Conservation (phyloP, 2,797 vertebrate genomes). For the Rhynchotus rufescens region DNA sequence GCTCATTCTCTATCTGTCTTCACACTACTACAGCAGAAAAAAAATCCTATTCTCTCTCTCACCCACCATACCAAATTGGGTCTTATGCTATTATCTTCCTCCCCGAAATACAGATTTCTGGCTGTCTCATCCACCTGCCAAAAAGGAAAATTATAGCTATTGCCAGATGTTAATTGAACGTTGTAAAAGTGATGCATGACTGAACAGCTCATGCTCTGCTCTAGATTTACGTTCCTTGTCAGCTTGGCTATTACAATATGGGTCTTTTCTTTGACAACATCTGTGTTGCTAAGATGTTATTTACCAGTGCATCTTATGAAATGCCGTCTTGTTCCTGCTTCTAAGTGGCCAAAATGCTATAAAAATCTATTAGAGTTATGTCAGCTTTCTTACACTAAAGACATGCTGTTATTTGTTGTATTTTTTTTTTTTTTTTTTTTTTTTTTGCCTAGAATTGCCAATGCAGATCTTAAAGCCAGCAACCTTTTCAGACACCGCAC, state of each 20-base stretch:
- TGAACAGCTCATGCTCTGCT: neutral
- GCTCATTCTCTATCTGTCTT: neutral
- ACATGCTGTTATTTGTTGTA: neutral
- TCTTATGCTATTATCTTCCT: conserved; percentile 40
- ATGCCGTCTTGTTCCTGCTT: neutral
- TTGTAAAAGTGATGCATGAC: conserved; percentile 36
- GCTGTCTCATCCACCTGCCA: conserved; percentile 24
- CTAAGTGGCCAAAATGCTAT: neutral
- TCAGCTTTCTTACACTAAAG: neutral
- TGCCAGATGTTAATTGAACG: conserved; percentile 52
- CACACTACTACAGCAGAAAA: neutral
- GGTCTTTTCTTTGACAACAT: conserved; percentile 9
- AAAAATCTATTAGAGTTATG: neutral
- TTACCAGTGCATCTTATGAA: conserved; percentile 15
- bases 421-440: neutral
- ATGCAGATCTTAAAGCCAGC: conserved; percentile 95
- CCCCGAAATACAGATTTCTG: conserved; percentile 26
- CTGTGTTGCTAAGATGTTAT: conserved; percentile 40
- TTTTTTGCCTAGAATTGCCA: conserved; percentile 82
- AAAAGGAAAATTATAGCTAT: conserved; percentile 50
- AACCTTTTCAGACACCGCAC: conserved; percentile 84
- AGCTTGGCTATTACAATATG: neutral
- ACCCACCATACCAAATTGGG: conserved; percentile 29
- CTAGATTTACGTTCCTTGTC: neutral
- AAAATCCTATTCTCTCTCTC: neutral